These are phyloP conservation scores for Nasonia giraulti DNA, from an alignment of 1,140 invertebrate genomes.

Conservation along the genomic window DNA sequence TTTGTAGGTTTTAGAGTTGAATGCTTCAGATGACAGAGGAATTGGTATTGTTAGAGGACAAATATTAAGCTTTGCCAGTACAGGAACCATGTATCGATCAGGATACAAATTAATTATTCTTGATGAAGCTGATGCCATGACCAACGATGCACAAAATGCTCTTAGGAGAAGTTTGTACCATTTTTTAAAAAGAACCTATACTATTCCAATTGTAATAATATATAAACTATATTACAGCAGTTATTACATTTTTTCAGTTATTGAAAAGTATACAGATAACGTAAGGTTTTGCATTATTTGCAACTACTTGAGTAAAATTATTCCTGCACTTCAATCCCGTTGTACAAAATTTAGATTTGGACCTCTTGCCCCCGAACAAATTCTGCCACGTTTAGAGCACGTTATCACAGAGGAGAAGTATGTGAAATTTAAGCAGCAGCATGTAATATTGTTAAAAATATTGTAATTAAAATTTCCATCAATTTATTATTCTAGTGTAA, in stretches of 20 bases:
- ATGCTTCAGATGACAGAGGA: slow-evolving; percentile 99
- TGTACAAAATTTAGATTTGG: slow-evolving; percentile 98
- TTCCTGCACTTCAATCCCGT: slow-evolving; percentile 97
- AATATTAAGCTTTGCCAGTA: slow-evolving; percentile 98
- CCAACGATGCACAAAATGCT: slow-evolving; percentile 99
- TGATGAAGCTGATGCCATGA: slow-evolving; percentile 99
- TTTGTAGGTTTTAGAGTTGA: slow-evolving; percentile 89
- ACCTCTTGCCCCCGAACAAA: slow-evolving; percentile 89
- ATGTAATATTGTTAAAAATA: slow-evolving; percentile 31
- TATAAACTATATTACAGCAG: neutral
- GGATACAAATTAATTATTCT: slow-evolving; percentile 98
- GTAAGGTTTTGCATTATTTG: slow-evolving; percentile 99
- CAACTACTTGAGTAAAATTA: slow-evolving; percentile 99
- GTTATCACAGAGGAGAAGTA: slow-evolving; percentile 92
- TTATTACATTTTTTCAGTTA: slow-evolving; percentile 80
- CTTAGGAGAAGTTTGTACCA: slow-evolving; percentile 88
- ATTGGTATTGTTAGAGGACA: slow-evolving; percentile 97
- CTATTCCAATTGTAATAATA: slow-evolving; percentile 30
- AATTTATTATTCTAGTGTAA: slow-evolving; percentile 79
- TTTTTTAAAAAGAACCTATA: slow-evolving; percentile 33
- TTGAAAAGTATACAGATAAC: slow-evolving; percentile 99
- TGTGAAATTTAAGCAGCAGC: slow-evolving; percentile 56
- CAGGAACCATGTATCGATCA: slow-evolving; percentile 95
- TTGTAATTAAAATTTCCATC: slow-evolving; percentile 39
- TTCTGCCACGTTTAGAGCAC: slow-evolving; percentile 90